Evolutionary conservation across 2,888 invertebrate species (phyloP).

Genomic region (Polydrusus tereticollis): DNA sequence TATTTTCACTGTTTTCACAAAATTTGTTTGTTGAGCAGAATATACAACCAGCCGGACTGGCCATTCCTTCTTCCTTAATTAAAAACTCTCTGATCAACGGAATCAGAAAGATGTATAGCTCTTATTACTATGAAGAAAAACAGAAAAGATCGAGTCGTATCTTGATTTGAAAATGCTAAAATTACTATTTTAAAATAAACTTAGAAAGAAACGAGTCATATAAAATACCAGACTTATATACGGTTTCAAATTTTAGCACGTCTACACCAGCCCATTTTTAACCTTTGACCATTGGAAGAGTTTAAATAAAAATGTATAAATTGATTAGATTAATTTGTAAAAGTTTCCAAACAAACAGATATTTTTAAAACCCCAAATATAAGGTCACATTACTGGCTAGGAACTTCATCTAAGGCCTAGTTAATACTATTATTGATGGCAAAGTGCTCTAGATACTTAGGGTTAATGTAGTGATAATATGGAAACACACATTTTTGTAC

Average conservation of each 20-base stretch:
- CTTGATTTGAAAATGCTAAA: too few relatives aligned
- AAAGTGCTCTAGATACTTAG: neutral
- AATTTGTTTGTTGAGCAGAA: too few relatives aligned
- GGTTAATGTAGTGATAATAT: neutral
- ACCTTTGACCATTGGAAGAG: neutral
- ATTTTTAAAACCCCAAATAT: conserved; percentile 10
- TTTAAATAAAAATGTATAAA: neutral
- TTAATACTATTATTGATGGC: conserved; percentile 27
- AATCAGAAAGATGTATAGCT: too few relatives aligned
- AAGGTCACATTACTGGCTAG: conserved; percentile 47
- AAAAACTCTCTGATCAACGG: too few relatives aligned
- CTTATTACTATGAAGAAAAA: too few relatives aligned
- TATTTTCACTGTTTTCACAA: too few relatives aligned
- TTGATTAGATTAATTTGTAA: neutral
- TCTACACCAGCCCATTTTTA: neutral
- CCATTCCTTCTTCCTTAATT: too few relatives aligned
- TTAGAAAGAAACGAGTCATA: too few relatives aligned
- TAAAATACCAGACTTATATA: too few relatives aligned
- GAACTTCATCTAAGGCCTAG: conserved; percentile 50
- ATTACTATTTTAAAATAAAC: too few relatives aligned
- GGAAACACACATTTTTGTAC: neutral
- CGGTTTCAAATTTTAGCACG: neutral
- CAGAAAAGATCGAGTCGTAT: too few relatives aligned
- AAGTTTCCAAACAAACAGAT: neutral
- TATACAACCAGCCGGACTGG: too few relatives aligned